These are phyloP conservation scores for Erythrocercus mccallii DNA, from an alignment of 2,113 vertebrate genomes.

Conservation along the genomic window DNA sequence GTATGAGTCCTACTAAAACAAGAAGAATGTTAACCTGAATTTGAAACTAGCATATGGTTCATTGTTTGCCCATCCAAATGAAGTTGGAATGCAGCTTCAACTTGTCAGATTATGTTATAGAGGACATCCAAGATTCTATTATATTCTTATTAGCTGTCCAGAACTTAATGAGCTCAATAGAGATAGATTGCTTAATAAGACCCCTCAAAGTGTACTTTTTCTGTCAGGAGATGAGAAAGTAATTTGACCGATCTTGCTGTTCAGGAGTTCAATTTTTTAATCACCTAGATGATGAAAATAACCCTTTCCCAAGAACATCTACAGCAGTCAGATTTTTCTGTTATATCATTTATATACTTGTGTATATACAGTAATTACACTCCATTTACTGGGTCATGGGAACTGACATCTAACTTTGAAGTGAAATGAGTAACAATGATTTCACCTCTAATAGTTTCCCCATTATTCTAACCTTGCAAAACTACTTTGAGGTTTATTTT, in stretches of 20 bases:
- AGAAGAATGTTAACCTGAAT: slow-evolving; percentile 7
- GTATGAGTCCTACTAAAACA: not conserved
- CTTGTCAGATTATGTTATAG: slow-evolving; percentile 65
- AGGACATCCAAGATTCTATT: slow-evolving; percentile 68
- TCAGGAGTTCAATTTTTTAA: slow-evolving; percentile 58
- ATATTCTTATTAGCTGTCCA: slow-evolving; percentile 69
- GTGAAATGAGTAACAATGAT: slow-evolving; percentile 72
- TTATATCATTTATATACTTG: slow-evolving; percentile 67
- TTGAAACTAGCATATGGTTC: slow-evolving; percentile 46
- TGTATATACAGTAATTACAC: slow-evolving; percentile 61
- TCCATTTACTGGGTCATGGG: slow-evolving; percentile 73
- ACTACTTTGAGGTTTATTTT: not conserved
- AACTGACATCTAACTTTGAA: slow-evolving; percentile 71
- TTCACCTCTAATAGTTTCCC: slow-evolving; percentile 57
- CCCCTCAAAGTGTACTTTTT: slow-evolving; percentile 53
- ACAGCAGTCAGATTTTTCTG: slow-evolving; percentile 51
- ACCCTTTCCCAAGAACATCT: slow-evolving; percentile 30
- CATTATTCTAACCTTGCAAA: slow-evolving; percentile 62
- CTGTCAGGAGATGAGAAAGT: slow-evolving; percentile 49
- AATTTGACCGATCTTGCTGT: slow-evolving; percentile 55
- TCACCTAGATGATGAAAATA: slow-evolving; percentile 48
- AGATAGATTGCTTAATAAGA: slow-evolving; percentile 66
- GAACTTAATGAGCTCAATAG: slow-evolving; percentile 63
- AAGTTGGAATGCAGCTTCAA: slow-evolving; percentile 63
- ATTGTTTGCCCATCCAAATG: slow-evolving; percentile 64